Percentiles rank a stretch among this genome's conserved stretches.
phyloP scores from a whole-genome alignment of 37 sponge, comb jelly and placozoan genomes.

The Bolinopsis microptera region DNA sequence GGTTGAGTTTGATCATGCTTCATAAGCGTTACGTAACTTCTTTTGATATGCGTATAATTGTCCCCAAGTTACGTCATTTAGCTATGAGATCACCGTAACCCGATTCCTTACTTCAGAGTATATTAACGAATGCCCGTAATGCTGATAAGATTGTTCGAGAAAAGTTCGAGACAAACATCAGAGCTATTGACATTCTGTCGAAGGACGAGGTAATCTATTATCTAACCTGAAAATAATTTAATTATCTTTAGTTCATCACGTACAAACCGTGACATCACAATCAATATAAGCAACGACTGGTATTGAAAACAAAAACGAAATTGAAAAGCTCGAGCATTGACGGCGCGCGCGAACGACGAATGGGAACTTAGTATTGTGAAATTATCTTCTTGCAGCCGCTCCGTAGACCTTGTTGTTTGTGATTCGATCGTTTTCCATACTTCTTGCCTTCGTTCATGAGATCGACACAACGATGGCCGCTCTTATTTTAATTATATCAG shows the following conservation, averaged over 20 bases:
- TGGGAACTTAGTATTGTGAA: not conserved
- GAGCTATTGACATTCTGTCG: conserved; percentile 74
- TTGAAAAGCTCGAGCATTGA: not conserved
- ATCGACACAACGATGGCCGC: no score
- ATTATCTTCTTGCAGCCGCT: not conserved
- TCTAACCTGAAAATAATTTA: not conserved
- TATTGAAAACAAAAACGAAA: not conserved
- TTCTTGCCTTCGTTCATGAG: no score
- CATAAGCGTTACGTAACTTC: no score
- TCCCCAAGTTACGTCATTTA: no score
- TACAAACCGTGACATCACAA: no score
- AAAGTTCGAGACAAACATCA: conserved; percentile 76
- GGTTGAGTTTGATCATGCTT: no score
- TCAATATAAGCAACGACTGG: no score
- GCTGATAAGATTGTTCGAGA: conserved; percentile 83
- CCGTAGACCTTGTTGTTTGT: not conserved
- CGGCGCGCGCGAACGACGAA: conserved; percentile 14
- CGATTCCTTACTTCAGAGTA: conserved; percentile 9
- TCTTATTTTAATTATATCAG: no score
- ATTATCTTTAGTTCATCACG: no score
- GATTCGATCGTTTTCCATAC: no score
- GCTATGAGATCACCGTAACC: not conserved
- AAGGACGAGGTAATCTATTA: conserved; percentile 25
- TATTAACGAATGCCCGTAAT: conserved; percentile 72
- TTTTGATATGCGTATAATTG: no score